Percentiles rank a stretch among this genome's conserved stretches.
Conservation (phyloP, 2,797 vertebrate genomes). For the Sus cebifrons region DNA sequence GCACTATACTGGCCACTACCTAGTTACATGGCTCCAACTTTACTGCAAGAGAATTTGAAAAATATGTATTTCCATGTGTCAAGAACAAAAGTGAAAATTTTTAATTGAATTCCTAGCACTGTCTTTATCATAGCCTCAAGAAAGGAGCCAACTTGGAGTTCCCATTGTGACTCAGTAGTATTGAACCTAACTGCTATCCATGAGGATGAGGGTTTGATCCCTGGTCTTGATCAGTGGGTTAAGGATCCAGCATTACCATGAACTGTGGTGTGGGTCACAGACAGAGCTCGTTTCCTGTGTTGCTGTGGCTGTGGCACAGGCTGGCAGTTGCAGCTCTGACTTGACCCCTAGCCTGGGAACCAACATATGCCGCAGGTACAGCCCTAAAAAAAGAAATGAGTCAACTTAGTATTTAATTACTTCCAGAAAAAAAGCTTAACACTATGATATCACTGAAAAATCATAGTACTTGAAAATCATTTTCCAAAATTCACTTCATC, state of each 20-base stretch:
- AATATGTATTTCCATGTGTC: neutral
- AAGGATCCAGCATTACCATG: too few relatives aligned
- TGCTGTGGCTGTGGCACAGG: too few relatives aligned
- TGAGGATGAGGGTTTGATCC: too few relatives aligned
- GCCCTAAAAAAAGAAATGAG: neutral
- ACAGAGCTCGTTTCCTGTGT: too few relatives aligned
- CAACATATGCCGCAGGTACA: too few relatives aligned
- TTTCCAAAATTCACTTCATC: conserved; percentile 52
- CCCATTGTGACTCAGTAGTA: too few relatives aligned
- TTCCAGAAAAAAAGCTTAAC: neutral
- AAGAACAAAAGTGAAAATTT: conserved; percentile 12
- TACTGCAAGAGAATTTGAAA: neutral
- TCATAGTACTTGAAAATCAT: conserved; percentile 35
- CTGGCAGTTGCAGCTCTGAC: too few relatives aligned
- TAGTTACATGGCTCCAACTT: neutral
- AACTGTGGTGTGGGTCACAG: too few relatives aligned
- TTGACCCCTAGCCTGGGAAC: too few relatives aligned
- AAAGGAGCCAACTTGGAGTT: neutral
- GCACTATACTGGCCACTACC: neutral
- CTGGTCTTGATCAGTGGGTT: too few relatives aligned
- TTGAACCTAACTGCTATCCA: too few relatives aligned
- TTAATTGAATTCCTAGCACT: neutral
- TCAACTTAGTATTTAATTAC: neutral
- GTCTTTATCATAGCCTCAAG: neutral
- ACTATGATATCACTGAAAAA: neutral